Percentiles rank a stretch among this genome's conserved stretches.
Evolutionary conservation across 2,797 vertebrate species (phyloP).

Genomic region (Crocidura indochinensis): DNA sequence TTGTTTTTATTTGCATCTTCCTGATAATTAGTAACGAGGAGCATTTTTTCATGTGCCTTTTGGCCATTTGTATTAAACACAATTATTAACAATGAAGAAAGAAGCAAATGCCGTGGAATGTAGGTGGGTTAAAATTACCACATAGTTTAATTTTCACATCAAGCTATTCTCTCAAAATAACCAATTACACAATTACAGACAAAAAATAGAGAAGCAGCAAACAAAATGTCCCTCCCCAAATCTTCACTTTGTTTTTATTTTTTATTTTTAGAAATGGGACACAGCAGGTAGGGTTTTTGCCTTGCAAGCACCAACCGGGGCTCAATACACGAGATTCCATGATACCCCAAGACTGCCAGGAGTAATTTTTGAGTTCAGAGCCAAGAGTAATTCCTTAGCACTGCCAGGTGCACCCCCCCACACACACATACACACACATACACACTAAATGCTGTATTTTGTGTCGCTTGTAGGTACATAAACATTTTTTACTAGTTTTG

Average conservation of each 20-base stretch:
- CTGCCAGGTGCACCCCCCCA: no score
- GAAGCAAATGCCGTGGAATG: background rate
- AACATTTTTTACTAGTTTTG: constrained; percentile 37
- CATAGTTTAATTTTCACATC: constrained; percentile 42
- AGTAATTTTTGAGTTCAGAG: no score
- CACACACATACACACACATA: no score
- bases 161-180: constrained; percentile 69
- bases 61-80: constrained; percentile 28
- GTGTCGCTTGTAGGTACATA: constrained; percentile 18
- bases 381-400: no score
- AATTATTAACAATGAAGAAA: constrained; percentile 50
- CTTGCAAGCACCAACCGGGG: no score
- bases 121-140: constrained; percentile 45
- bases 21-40: no score
- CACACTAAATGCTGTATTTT: constrained; percentile 33
- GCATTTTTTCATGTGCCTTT: no score
- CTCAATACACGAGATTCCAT: no score
- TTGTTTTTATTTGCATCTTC: no score
- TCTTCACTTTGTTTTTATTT: constrained; percentile 54
- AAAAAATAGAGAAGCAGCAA: constrained; percentile 16
- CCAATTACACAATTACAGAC: background rate
- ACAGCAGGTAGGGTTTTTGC: no score
- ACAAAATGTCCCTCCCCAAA: background rate
- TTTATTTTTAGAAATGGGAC: no score
- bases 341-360: no score